These are phyloP conservation scores for Crotalus viridis DNA, from an alignment of 2,113 vertebrate species.

Conservation along the genomic window DNA sequence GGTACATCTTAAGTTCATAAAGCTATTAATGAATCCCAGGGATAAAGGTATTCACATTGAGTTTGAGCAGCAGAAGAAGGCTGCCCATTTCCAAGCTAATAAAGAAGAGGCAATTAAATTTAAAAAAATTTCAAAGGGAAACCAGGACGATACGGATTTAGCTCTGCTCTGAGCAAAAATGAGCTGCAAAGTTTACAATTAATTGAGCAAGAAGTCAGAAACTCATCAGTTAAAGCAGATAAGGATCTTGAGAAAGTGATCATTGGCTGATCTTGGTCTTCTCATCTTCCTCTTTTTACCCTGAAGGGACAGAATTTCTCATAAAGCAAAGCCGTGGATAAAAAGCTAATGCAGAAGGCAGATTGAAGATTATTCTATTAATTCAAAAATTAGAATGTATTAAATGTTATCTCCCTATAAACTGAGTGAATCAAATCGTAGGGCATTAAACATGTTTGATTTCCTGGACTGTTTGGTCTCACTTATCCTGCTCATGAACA, in stretches of 20 bases:
- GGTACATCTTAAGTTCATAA: background rate
- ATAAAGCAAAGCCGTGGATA: conserved; percentile 49
- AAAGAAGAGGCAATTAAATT: conserved; percentile 26
- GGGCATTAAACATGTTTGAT: conserved; percentile 49
- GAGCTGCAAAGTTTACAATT: conserved; percentile 6
- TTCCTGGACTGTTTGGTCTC: conserved; percentile 19
- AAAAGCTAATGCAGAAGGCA: conserved; percentile 36
- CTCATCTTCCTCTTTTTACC: conserved; percentile 14
- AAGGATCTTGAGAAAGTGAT: conserved; percentile 26
- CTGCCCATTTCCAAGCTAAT: conserved; percentile 17
- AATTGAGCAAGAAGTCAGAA: conserved; percentile 3
- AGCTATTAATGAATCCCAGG: background rate
- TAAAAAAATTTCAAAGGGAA: conserved; percentile 20
- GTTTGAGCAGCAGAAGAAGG: conserved; percentile 6
- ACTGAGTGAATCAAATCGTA: conserved; percentile 36
- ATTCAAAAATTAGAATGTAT: conserved; percentile 57
- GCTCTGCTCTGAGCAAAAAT: conserved; percentile 20
- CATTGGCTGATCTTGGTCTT: conserved; percentile 35
- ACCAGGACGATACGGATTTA: conserved; percentile 3
- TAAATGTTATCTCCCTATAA: conserved; percentile 52
- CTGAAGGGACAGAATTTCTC: conserved; percentile 30
- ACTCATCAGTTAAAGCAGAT: conserved; percentile 34
- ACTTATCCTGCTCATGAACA: conserved; percentile 29
- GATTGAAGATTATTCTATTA: conserved; percentile 59
- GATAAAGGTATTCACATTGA: conserved; percentile 19